Evolutionary conservation across 2,888 invertebrate species (phyloP).

Genomic region (Ametastegia equiseti): DNA sequence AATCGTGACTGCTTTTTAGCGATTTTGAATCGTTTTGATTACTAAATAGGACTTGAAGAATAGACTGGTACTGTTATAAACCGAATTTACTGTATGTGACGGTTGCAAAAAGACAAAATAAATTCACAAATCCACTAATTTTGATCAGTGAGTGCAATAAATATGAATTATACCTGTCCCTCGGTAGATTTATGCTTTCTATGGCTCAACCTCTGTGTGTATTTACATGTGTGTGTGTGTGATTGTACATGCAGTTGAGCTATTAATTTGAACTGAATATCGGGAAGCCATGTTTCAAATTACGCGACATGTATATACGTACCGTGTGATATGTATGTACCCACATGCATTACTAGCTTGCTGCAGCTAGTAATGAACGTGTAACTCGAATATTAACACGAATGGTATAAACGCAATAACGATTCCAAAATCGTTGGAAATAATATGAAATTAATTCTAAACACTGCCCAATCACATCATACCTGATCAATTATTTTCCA

Average conservation of each 20-base stretch:
- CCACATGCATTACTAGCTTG: neutral
- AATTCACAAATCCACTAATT: neutral
- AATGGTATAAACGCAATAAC: neutral
- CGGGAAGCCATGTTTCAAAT: conserved; percentile 20
- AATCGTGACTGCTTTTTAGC: no score
- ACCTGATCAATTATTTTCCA: neutral
- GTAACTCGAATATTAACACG: neutral
- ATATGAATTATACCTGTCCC: conserved; percentile 18
- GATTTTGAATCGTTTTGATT: no score
- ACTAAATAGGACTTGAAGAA: no score
- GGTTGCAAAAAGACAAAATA: neutral
- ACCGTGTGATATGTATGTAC: no score
- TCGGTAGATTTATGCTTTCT: neutral
- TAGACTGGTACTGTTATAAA: no score
- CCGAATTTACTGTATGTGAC: neutral
- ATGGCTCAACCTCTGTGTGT: neutral
- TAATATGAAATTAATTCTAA: neutral
- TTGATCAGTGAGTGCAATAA: neutral
- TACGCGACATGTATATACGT: neutral
- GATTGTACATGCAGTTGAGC: neutral
- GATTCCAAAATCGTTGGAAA: neutral
- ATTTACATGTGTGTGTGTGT: no score
- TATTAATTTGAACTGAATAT: conserved; percentile 14
- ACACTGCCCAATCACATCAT: neutral
- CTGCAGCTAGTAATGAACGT: neutral